These are phyloP conservation scores for Enteromius afrohamiltoni DNA, from an alignment of 2,797 vertebrate genomes.

Conservation along the genomic window DNA sequence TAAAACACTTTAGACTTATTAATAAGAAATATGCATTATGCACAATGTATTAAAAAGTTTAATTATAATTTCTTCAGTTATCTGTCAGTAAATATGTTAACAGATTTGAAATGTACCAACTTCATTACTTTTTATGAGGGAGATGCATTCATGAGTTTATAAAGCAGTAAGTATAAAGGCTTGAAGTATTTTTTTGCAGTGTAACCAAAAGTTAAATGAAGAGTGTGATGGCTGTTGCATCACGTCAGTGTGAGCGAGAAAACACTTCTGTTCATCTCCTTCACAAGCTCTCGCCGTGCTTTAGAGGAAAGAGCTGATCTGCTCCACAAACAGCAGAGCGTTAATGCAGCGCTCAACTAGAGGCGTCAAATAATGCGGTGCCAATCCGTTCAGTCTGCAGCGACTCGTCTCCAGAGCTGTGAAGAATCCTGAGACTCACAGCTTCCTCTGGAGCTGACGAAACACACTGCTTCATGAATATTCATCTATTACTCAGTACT, in stretches of 20 bases:
- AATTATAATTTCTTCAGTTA: no score
- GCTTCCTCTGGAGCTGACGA: conserved; percentile 54
- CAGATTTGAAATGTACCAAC: no score
- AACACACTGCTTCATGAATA: conserved; percentile 54
- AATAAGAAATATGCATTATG: no score
- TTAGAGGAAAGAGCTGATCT: conserved; percentile 43
- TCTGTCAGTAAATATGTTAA: no score
- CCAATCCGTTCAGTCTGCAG: conserved; percentile 59
- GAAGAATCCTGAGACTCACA: conserved; percentile 57
- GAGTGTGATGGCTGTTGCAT: not conserved
- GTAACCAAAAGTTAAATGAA: not conserved
- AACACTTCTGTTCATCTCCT: conserved; percentile 45
- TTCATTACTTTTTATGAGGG: no score
- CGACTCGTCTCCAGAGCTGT: conserved; percentile 35
- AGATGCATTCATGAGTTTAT: not conserved
- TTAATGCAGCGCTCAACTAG: conserved; percentile 53
- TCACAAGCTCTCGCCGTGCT: conserved; percentile 22
- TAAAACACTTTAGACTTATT: no score
- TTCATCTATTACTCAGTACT: conserved; percentile 40
- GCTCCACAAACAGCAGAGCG: conserved; percentile 39
- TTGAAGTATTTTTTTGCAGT: not conserved
- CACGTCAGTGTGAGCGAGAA: not conserved
- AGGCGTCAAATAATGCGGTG: conserved; percentile 60
- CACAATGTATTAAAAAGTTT: no score
- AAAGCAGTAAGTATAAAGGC: not conserved